phyloP scores from a whole-genome alignment of 2,113 vertebrate genomes.

The Patagioenas fasciata region DNA sequence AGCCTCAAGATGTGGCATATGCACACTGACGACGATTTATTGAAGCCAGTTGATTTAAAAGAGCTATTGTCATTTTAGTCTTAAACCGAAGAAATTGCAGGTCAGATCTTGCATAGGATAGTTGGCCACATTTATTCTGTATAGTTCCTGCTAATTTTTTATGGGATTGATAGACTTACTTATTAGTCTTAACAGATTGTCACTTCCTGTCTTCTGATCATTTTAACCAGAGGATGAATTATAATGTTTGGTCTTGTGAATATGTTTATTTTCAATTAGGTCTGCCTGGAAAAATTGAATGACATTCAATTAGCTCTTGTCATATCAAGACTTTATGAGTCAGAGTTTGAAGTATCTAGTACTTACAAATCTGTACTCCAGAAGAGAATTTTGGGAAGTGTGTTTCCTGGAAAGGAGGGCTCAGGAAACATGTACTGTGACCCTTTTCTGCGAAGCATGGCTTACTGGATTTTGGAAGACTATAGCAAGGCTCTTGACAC shows the following conservation, averaged over 20 bases:
- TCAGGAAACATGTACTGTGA: conserved; percentile 80
- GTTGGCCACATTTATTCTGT: neutral
- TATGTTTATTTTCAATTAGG: conserved; percentile 70
- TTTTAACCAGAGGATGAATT: neutral
- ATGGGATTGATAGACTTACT: neutral
- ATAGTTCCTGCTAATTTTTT: neutral
- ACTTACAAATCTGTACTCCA: conserved; percentile 91
- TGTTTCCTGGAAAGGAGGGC: conserved; percentile 69
- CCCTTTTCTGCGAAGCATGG: conserved; percentile 94
- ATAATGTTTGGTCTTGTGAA: neutral
- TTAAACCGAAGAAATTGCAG: neutral
- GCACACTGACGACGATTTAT: neutral
- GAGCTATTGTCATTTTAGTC: neutral
- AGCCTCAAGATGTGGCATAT: neutral
- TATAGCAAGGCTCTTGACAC: conserved; percentile 91
- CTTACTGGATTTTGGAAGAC: conserved; percentile 95
- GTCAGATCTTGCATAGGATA: neutral
- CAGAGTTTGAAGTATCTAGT: conserved; percentile 89
- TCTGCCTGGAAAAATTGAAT: conserved; percentile 94
- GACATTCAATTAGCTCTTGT: conserved; percentile 94
- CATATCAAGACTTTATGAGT: conserved; percentile 92
- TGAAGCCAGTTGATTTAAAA: neutral
- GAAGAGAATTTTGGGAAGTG: conserved; percentile 86
- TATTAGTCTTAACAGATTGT: neutral
- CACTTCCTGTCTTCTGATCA: neutral